Percentiles rank a stretch among this genome's conserved stretches.
Conservation (phyloP, 2,888 invertebrate species). For the Drosophila antonietae region DNA sequence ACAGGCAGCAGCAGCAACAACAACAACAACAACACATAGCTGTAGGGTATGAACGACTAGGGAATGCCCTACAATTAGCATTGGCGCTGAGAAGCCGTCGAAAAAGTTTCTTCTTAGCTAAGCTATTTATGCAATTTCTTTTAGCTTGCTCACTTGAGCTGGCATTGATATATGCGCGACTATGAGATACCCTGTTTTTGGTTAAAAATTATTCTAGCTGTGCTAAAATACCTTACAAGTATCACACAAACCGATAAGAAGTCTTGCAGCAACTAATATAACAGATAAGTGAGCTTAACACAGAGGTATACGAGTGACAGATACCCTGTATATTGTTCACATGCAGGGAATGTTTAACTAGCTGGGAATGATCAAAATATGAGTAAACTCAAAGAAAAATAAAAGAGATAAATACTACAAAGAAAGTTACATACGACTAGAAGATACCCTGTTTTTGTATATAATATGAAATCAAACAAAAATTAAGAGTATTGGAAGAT, state of each 20-base stretch:
- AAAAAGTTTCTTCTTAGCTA: neutral
- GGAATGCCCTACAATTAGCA: neutral
- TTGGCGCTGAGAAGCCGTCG: no score
- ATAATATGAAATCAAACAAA: neutral
- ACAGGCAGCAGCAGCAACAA: slow-evolving; percentile 23
- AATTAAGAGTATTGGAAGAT: neutral
- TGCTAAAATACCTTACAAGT: neutral
- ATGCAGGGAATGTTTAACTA: neutral
- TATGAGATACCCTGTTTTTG: neutral
- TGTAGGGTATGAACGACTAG: neutral
- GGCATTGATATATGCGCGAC: neutral
- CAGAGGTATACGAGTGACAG: neutral
- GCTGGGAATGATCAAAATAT: neutral
- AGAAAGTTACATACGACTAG: neutral
- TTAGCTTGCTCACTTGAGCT: neutral
- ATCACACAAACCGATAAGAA: neutral
- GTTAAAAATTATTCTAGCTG: neutral
- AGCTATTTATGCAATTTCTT: neutral
- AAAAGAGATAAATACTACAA: fast-evolving
- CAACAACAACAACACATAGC: neutral
- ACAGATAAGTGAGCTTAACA: neutral
- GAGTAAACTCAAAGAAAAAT: neutral
- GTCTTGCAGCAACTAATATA: neutral
- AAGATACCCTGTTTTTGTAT: neutral
- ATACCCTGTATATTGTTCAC: neutral